phyloP scores from a whole-genome alignment of 1,140 invertebrate species.

The Cepaea nemoralis region DNA sequence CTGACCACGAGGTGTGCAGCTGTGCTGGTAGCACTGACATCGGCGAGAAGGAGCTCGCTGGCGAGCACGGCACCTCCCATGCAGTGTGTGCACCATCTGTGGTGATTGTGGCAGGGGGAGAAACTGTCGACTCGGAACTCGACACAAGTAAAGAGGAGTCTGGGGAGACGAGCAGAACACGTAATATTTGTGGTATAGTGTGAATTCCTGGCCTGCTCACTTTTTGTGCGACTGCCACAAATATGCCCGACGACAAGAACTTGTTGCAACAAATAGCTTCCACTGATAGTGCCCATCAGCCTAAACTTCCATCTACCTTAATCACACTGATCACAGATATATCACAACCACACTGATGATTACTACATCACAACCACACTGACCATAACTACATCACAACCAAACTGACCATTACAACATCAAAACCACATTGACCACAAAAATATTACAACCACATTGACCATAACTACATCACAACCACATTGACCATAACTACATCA shows the following conservation, averaged over 20 bases:
- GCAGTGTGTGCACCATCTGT: conserved; percentile 33
- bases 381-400: no score
- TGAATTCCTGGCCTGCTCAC: conserved; percentile 34
- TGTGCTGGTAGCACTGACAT: conserved; percentile 13
- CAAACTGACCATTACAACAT: no score
- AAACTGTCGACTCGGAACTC: conserved; percentile 17
- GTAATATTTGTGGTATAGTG: conserved; percentile 52
- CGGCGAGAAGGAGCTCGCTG: conserved; percentile 24
- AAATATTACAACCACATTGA: no score
- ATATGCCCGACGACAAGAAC: conserved; percentile 16
- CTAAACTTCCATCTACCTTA: no score
- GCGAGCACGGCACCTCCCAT: neutral
- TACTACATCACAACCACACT: no score
- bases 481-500: no score
- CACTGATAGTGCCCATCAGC: no score
- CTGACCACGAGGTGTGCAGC: neutral
- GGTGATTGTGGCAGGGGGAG: conserved; percentile 46
- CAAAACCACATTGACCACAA: no score
- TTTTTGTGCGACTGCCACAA: conserved; percentile 35
- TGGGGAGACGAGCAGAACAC: conserved; percentile 43
- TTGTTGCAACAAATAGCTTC: no score
- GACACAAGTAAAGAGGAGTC: conserved; percentile 34
- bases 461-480: no score
- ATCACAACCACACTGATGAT: no score
- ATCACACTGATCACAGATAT: no score